Evolutionary conservation across 2,113 vertebrate genomes (phyloP).

Genomic region (Spea multiplicata): DNA sequence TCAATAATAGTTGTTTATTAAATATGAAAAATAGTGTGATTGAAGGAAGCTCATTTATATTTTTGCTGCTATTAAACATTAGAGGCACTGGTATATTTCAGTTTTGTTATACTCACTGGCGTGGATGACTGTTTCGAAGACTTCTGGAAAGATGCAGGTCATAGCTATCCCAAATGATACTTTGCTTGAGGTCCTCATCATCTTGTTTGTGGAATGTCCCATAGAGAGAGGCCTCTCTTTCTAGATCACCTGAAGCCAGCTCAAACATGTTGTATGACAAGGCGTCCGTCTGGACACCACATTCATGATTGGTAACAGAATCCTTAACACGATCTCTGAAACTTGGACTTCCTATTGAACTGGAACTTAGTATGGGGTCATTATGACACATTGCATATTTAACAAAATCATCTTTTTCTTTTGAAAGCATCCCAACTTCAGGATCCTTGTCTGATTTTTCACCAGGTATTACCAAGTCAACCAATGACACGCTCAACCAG

Average conservation of each 20-base stretch:
- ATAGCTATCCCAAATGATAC: constrained; percentile 29
- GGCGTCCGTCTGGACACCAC: not conserved
- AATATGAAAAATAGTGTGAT: no score
- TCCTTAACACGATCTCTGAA: not conserved
- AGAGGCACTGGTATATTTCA: no score
- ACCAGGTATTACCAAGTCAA: no score
- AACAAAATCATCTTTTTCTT: no score
- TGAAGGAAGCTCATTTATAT: no score
- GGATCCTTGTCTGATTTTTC: no score
- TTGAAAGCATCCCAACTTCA: no score
- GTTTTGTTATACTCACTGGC: not conserved
- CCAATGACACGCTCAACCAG: not conserved
- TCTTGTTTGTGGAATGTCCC: not conserved
- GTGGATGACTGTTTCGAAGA: no score
- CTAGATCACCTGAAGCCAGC: not conserved
- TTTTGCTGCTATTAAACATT: no score
- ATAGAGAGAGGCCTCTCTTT: not conserved
- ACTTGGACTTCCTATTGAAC: not conserved
- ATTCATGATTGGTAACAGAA: not conserved
- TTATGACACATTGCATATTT: no score
- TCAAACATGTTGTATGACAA: not conserved
- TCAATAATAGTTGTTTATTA: no score
- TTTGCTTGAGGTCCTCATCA: not conserved
- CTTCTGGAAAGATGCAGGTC: constrained; percentile 20
- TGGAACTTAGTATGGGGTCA: not conserved